These are phyloP conservation scores for Herpetotheres cachinnans DNA, from an alignment of 2,113 vertebrate genomes.

Conservation along the genomic window DNA sequence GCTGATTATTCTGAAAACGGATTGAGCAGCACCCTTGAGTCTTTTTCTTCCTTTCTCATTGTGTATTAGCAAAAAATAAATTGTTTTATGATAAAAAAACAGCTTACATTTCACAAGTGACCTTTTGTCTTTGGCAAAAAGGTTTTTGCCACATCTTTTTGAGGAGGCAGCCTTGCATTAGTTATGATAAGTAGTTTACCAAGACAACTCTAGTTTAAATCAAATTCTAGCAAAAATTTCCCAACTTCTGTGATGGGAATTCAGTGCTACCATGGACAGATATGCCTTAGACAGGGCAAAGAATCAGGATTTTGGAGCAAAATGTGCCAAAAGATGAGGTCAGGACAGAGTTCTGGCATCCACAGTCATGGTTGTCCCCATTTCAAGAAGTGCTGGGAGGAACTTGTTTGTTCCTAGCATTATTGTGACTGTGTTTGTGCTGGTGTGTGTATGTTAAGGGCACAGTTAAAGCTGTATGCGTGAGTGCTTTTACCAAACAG, in stretches of 20 bases:
- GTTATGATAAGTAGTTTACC: neutral
- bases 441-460: accelerated
- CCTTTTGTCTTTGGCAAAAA: neutral
- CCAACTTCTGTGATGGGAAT: neutral
- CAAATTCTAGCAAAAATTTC: neutral
- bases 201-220: neutral
- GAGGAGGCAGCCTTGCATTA: neutral
- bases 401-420: neutral
- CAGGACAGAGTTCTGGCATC: neutral
- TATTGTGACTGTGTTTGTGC: neutral
- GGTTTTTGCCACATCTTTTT: neutral
- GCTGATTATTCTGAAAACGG: neutral
- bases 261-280: neutral
- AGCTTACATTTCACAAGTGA: neutral
- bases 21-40: neutral
- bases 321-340: neutral
- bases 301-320: neutral
- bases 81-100: neutral
- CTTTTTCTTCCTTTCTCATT: neutral
- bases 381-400: neutral
- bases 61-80: neutral
- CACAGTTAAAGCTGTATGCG: neutral
- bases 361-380: neutral
- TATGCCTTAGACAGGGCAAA: neutral
- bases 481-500: neutral